Percentiles rank a stretch among this genome's conserved stretches.
Evolutionary conservation across 2,113 vertebrate species (phyloP).

Genomic region (Phaethornis superciliosus): DNA sequence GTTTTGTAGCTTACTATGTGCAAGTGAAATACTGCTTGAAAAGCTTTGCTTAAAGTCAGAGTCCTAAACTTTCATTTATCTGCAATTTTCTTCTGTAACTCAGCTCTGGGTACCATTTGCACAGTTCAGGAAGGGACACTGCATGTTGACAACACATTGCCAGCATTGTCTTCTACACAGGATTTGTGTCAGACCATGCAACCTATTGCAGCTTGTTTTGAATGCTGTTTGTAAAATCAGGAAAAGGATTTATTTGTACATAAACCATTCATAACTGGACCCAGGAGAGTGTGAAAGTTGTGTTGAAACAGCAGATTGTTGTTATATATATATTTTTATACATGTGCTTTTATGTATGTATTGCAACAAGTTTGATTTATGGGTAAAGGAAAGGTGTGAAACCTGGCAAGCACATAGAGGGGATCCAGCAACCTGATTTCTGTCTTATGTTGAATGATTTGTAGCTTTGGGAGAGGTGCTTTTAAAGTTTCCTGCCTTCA

Average conservation of each 20-base stretch:
- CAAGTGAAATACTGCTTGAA: not conserved
- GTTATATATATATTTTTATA: not conserved
- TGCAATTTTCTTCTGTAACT: not conserved
- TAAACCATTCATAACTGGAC: not conserved
- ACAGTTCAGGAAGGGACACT: not conserved
- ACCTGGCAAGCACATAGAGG: not conserved
- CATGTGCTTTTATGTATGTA: not conserved
- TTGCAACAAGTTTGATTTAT: not conserved
- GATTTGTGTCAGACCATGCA: not conserved
- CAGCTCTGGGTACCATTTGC: not conserved
- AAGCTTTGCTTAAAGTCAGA: not conserved
- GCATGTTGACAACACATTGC: fast-evolving
- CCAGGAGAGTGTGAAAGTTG: fast-evolving
- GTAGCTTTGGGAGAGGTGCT: not conserved
- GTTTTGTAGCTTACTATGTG: not conserved
- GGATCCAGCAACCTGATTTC: not conserved
- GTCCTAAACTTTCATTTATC: not conserved
- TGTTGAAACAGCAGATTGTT: not conserved
- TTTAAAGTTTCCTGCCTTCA: not conserved
- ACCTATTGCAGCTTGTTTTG: not conserved
- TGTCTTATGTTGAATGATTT: fast-evolving
- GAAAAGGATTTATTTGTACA: not conserved
- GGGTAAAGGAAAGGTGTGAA: not conserved
- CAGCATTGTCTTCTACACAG: fast-evolving
- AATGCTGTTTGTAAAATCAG: not conserved